Conservation (phyloP, 2,113 vertebrate genomes). For the Microtus montanus region DNA sequence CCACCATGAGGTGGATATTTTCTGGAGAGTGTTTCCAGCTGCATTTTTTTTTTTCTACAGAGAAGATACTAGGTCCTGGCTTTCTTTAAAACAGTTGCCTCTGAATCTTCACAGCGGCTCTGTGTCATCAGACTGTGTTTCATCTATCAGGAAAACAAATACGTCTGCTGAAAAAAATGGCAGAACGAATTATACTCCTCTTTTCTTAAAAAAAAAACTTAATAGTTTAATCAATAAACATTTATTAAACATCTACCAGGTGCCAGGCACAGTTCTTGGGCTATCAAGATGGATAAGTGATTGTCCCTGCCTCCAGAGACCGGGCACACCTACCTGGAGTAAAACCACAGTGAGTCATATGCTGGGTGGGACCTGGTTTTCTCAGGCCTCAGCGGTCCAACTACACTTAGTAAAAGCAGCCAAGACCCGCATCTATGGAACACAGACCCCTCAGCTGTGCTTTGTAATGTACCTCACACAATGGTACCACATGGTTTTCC, state of each 20-base stretch:
- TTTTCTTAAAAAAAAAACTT: slow-evolving; percentile 40
- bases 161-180: slow-evolving; percentile 52
- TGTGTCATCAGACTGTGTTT: not conserved
- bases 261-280: slow-evolving; percentile 29
- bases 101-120: not conserved
- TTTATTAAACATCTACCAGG: slow-evolving; percentile 51
- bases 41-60: not conserved
- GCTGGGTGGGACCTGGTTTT: not conserved
- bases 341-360: not conserved
- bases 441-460: not conserved
- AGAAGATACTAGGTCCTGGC: not conserved
- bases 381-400: not conserved
- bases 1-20: not conserved
- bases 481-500: not conserved
- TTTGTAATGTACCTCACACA: not conserved
- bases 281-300: slow-evolving; percentile 31
- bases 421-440: not conserved
- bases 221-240: slow-evolving; percentile 61
- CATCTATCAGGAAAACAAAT: slow-evolving; percentile 44
- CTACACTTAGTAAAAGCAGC: not conserved
- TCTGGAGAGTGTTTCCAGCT: not conserved
- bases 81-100: not conserved
- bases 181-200: slow-evolving; percentile 11
- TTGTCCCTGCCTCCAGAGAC: not conserved
- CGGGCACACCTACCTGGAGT: not conserved